phyloP scores from a whole-genome alignment of 2,797 vertebrate species.

The Notolabrus celidotus region DNA sequence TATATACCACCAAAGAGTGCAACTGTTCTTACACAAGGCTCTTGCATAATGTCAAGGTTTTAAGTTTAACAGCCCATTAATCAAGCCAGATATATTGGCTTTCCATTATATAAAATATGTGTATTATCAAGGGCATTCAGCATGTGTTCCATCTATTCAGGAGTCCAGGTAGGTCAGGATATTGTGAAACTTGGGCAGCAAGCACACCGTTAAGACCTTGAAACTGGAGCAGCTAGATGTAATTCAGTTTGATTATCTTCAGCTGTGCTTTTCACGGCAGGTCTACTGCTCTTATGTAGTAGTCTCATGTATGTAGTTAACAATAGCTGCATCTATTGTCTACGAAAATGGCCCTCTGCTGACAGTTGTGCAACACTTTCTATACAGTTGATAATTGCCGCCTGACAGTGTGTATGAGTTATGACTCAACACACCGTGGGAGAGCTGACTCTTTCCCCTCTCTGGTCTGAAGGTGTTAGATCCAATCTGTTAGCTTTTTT shows the following conservation, averaged over 20 bases:
- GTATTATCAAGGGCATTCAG: too few relatives aligned
- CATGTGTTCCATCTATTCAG: too few relatives aligned
- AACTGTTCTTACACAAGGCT: too few relatives aligned
- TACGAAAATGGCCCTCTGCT: not conserved
- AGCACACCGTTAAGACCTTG: not conserved
- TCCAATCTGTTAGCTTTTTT: constrained; percentile 16
- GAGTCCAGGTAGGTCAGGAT: too few relatives aligned
- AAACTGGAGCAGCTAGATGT: not conserved
- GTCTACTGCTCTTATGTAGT: not conserved
- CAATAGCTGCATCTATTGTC: too few relatives aligned
- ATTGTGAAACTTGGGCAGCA: not conserved
- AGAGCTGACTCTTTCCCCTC: constrained; percentile 6
- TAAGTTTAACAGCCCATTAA: too few relatives aligned
- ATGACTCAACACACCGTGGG: constrained; percentile 1
- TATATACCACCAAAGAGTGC: too few relatives aligned
- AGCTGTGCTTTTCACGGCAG: not conserved
- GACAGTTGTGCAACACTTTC: not conserved
- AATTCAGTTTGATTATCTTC: not conserved
- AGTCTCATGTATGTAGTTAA: too few relatives aligned
- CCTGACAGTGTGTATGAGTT: not conserved
- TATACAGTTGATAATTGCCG: not conserved
- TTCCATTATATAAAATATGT: too few relatives aligned
- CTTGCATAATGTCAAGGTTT: too few relatives aligned
- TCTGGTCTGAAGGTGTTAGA: constrained; percentile 22
- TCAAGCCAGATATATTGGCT: too few relatives aligned